Evolutionary conservation across 2,888 invertebrate species (phyloP).

Genomic region (Cyrtodaria siliqua): DNA sequence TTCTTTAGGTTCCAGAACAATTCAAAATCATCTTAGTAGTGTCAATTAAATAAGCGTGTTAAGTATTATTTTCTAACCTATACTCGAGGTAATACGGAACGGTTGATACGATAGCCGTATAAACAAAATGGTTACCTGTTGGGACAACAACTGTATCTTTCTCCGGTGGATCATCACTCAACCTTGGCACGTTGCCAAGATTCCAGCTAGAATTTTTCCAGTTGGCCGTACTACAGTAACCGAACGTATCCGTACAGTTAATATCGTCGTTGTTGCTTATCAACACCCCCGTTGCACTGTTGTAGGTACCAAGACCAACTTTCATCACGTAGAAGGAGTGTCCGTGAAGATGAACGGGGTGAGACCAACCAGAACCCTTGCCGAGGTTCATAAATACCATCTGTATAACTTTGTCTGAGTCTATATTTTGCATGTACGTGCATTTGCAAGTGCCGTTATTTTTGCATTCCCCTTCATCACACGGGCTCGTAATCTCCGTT

Average conservation of each 20-base stretch:
- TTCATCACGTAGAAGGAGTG: conserved; percentile 75
- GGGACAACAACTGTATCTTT: conserved; percentile 72
- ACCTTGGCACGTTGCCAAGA: conserved; percentile 35
- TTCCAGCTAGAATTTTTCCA: conserved; percentile 42
- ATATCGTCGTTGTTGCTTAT: conserved; percentile 25
- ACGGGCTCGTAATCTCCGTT: conserved; percentile 18
- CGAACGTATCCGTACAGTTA: conserved; percentile 22
- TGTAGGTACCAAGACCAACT: conserved; percentile 43
- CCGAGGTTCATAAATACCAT: conserved; percentile 50
- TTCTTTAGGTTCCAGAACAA: no score
- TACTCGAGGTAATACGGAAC: no score
- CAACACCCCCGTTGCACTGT: conserved; percentile 22
- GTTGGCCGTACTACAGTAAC: conserved; percentile 31
- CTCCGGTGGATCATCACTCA: conserved; percentile 58
- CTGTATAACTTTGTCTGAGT: conserved; percentile 21
- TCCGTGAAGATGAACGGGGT: conserved; percentile 76
- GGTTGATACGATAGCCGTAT: no score
- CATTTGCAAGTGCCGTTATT: conserved; percentile 61
- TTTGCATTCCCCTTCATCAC: conserved; percentile 26
- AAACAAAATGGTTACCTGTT: conserved; percentile 22
- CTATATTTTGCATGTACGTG: conserved; percentile 54
- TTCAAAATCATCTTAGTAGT: no score
- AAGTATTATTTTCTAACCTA: no score
- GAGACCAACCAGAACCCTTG: conserved; percentile 66
- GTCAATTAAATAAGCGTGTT: no score